Percentiles rank a stretch among this genome's conserved stretches.
phyloP scores from a whole-genome alignment of 2,113 vertebrate species.

The Lophura nycthemera region DNA sequence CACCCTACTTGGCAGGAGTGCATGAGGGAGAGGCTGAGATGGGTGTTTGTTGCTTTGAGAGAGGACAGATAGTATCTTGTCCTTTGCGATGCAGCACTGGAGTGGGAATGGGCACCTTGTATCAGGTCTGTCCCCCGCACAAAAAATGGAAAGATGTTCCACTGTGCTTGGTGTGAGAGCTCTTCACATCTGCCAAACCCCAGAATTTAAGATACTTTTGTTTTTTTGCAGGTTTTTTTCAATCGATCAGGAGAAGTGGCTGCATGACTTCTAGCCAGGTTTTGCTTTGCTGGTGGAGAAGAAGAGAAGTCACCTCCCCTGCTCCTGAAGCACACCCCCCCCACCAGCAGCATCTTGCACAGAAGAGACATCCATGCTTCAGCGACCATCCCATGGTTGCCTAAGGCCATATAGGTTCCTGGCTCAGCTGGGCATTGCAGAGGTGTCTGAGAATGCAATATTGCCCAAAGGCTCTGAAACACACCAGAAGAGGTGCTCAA shows the following conservation, averaged over 20 bases:
- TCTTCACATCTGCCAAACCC: neutral
- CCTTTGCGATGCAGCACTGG: neutral
- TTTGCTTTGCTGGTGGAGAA: fast-evolving
- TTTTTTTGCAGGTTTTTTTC: neutral
- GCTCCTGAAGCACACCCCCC: neutral
- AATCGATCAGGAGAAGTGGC: fast-evolving
- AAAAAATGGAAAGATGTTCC: neutral
- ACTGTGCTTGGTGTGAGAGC: fast-evolving
- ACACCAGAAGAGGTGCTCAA: neutral
- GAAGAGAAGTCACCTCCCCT: too few species aligned
- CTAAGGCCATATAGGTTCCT: neutral
- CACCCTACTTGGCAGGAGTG: neutral
- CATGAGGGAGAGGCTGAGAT: neutral
- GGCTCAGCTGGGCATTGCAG: neutral
- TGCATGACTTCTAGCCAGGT: neutral
- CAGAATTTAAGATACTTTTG: neutral
- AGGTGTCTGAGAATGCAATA: neutral
- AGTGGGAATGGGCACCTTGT: neutral
- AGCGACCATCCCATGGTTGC: neutral
- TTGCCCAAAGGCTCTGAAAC: neutral
- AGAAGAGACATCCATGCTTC: neutral
- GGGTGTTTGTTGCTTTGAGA: neutral
- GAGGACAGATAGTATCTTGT: neutral
- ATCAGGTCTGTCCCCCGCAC: neutral
- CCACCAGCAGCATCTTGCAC: neutral